phyloP scores from a whole-genome alignment of 2,113 vertebrate species.

The Dasyurus viverrinus region DNA sequence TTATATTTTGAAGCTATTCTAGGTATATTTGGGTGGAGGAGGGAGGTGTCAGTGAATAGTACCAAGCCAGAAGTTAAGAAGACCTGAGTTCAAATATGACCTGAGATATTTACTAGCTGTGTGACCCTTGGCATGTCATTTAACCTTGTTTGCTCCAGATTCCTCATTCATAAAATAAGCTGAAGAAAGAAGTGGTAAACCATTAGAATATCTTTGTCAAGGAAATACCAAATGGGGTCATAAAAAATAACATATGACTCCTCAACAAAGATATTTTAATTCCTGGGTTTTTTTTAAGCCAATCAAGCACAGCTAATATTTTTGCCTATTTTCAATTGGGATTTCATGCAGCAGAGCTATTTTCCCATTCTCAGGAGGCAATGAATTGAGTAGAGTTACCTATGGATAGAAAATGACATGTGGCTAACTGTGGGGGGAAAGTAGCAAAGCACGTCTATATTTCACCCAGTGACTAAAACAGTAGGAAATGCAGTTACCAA shows the following conservation, averaged over 20 bases:
- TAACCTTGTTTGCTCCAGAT: not conserved
- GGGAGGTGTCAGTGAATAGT: too few species aligned
- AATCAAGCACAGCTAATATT: constrained; percentile 66
- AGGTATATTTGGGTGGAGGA: too few species aligned
- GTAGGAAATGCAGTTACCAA: constrained; percentile 71
- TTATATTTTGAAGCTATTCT: too few species aligned
- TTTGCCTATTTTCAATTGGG: constrained; percentile 60
- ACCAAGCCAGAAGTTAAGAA: not conserved
- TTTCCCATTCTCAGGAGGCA: constrained; percentile 71
- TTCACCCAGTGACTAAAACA: constrained; percentile 71
- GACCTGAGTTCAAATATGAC: not conserved
- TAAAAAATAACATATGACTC: not conserved
- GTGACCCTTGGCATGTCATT: not conserved
- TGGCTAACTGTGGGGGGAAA: constrained; percentile 67
- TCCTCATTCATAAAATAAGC: too few species aligned
- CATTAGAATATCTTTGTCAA: too few species aligned
- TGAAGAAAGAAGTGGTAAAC: not conserved
- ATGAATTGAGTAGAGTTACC: constrained; percentile 67
- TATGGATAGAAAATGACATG: constrained; percentile 68
- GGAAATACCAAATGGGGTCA: not conserved
- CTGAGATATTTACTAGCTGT: not conserved
- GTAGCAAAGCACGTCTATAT: constrained; percentile 70
- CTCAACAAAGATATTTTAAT: not conserved
- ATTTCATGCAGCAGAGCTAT: constrained; percentile 40
- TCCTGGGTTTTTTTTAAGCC: constrained; percentile 29